Base-by-base conservation (phyloP, 2,113 vertebrate genomes). In the Forbesichthys agassizii region DNA sequence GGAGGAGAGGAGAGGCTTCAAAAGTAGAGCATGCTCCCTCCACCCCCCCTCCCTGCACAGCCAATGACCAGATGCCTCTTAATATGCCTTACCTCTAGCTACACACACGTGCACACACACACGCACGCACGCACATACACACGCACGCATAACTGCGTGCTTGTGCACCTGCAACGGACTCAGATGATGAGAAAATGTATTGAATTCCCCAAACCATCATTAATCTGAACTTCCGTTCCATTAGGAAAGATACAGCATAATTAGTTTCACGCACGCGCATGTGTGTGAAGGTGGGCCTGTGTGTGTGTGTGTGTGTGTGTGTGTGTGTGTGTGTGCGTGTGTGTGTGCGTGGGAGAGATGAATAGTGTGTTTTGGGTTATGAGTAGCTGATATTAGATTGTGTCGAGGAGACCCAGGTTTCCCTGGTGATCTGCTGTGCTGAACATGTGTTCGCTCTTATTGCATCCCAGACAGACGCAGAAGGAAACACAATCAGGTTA, bases 391-490 rank as follows among this genome's bases (percentile, higher is more conserved):
- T 88, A 92, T 92, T 90, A 90, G 79, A 89, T 86, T 86, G 88
- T 88, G 84, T 85, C 73, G 73, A 77, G 73, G 86, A 84, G 79
- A 78, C 65, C 20, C 73, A 86, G 83, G 85, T 85, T 84, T 89
- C 88, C 85, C 83, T 47, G 73, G 86, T 87, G 90, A 88, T 85
- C 80, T 79, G 79, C 84, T 76, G 75, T 79, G 87, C 81, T 76
- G 84, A 90, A 92, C 89, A 90, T 79, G 86, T 88, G 89, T 90
- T 88, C 80, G 77, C 77, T 73, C 61, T 92, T 91, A 92, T 91
- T 91, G 72, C 79, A 69, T 91, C 88, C 80, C 78, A 73, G 77
- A 83, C 60, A 66, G 62, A 88, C 80, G 79, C 77, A 87, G 75
- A 71, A 78, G 85, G 36, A 86, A 87, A 90, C 76, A 84, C 80